phyloP scores from a whole-genome alignment of 2,113 vertebrate genomes.

The Syrrhaptes paradoxus region DNA sequence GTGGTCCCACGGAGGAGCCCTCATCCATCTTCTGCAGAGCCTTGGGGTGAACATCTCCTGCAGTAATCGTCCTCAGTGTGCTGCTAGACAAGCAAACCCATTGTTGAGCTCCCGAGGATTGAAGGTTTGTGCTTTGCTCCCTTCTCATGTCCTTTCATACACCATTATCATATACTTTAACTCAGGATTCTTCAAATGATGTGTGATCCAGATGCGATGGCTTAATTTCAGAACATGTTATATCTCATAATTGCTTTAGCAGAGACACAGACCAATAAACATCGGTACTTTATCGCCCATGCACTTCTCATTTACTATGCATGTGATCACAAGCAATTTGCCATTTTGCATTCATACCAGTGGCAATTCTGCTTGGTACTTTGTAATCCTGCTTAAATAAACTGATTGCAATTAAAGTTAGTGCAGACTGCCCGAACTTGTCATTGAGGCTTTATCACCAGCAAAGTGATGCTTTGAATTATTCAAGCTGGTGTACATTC shows the following conservation, averaged over 20 bases:
- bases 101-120: not conserved
- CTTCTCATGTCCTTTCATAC: not conserved
- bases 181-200: not conserved
- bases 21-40: not conserved
- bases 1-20: not conserved
- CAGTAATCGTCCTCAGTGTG: not conserved
- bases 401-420: not conserved
- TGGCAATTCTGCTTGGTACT: not conserved
- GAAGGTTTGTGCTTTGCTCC: not conserved
- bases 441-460: not conserved
- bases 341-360: not conserved
- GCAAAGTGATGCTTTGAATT: not conserved
- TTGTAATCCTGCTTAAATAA: conserved; percentile 12
- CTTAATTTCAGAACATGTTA: not conserved
- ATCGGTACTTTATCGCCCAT: not conserved
- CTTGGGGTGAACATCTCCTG: not conserved
- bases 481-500: not conserved
- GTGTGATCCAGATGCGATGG: not conserved
- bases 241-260: not conserved
- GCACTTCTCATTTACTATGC: not conserved
- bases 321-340: not conserved
- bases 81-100: not conserved
- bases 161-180: not conserved
- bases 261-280: not conserved
- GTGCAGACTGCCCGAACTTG: not conserved